Evolutionary conservation across 2,888 invertebrate genomes (phyloP).

Genomic region (Hoplodrina ambigua): DNA sequence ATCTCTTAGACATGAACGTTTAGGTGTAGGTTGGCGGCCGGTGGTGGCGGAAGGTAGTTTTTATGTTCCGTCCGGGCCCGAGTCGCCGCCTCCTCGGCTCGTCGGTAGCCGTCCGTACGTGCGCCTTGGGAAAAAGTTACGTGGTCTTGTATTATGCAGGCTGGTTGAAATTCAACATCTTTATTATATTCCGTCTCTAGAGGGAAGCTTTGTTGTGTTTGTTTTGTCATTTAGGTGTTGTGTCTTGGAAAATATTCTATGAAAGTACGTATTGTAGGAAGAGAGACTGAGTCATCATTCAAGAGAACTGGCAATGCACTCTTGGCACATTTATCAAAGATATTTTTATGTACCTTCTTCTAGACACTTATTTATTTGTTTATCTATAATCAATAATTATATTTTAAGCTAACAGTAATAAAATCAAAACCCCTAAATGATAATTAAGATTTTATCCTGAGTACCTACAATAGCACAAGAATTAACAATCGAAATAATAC

Average conservation of each 20-base stretch:
- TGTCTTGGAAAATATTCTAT: background rate
- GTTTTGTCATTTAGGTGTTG: constrained; percentile 22
- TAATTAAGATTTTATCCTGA: no score
- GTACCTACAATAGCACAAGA: background rate
- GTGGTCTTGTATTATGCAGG: constrained; percentile 68
- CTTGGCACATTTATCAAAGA: background rate
- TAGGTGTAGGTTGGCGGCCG: constrained; percentile 57
- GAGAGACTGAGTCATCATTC: no score
- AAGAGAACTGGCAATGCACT: background rate
- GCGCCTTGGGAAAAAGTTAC: constrained; percentile 72
- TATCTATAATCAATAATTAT: no score
- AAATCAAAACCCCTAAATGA: no score
- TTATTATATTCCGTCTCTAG: constrained; percentile 47
- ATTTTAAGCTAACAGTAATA: no score
- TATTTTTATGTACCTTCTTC: no score
- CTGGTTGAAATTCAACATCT: constrained; percentile 59
- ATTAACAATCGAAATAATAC: constrained; percentile 19
- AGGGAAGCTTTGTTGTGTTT: constrained; percentile 47
- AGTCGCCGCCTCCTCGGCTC: constrained; percentile 35
- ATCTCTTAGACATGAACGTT: constrained; percentile 65
- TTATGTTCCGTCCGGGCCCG: constrained; percentile 68
- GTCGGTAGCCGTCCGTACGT: constrained; percentile 57
- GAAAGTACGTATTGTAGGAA: background rate
- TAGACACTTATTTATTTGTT: background rate
- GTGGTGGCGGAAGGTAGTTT: constrained; percentile 78